Evolutionary conservation across 2,113 vertebrate genomes (phyloP).

Genomic region (Chloropsis cyanopogon): DNA sequence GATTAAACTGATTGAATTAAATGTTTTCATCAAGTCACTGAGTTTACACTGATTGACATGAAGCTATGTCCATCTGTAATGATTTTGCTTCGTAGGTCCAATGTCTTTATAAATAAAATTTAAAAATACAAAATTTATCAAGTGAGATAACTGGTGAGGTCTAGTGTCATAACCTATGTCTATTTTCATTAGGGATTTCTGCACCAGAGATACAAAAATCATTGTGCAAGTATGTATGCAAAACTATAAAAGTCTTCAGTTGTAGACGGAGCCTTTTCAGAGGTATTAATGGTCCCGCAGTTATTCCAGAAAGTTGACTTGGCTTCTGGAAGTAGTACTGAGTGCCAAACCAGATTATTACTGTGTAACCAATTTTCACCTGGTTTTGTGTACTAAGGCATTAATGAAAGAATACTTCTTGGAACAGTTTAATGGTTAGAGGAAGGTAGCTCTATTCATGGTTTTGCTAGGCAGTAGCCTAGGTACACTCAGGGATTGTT

Average conservation of each 20-base stretch:
- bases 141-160: not conserved
- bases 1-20: not conserved
- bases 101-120: not conserved
- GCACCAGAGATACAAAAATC: not conserved
- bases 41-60: not conserved
- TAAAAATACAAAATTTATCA: not conserved
- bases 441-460: not conserved
- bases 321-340: not conserved
- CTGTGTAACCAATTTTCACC: slow-evolving; percentile 35
- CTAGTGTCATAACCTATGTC: not conserved
- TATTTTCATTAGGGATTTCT: not conserved
- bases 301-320: slow-evolving; percentile 10
- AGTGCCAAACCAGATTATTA: slow-evolving; percentile 16
- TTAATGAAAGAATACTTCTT: slow-evolving; percentile 32
- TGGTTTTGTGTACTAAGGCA: not conserved
- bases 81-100: not conserved
- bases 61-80: not conserved
- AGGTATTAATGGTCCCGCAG: not conserved
- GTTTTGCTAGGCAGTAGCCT: not conserved
- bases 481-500: not conserved
- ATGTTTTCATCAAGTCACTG: not conserved
- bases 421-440: not conserved
- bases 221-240: not conserved
- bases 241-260: not conserved
- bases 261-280: not conserved